Percentiles rank a stretch among this genome's conserved stretches.
Evolutionary conservation across 2,113 vertebrate genomes (phyloP).

Genomic region (Ceyx melanurus): DNA sequence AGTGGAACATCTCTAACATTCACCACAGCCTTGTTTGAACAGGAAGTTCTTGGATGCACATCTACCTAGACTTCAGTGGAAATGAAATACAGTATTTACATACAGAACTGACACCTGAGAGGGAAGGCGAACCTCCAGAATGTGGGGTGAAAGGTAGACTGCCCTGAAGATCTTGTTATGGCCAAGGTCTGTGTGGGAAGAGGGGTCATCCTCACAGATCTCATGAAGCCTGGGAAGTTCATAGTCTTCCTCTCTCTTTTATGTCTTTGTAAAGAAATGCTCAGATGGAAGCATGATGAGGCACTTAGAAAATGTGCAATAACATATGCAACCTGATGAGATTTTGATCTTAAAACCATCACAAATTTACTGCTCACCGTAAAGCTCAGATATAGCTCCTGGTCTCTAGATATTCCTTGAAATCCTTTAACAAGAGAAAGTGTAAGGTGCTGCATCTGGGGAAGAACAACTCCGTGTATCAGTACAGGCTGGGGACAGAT

Average conservation of each 20-base stretch:
- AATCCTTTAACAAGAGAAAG: not conserved
- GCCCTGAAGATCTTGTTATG: not conserved
- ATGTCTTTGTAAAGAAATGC: not conserved
- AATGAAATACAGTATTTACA: not conserved
- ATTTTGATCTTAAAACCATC: not conserved
- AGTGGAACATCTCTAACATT: not conserved
- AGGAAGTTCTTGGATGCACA: not conserved
- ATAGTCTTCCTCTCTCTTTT: not conserved
- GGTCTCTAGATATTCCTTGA: not conserved
- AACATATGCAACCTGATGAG: accelerated
- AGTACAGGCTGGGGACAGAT: too few species aligned
- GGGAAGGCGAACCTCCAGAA: not conserved
- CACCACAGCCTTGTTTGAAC: not conserved
- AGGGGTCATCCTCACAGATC: not conserved
- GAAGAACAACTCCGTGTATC: too few species aligned
- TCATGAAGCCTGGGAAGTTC: not conserved
- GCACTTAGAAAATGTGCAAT: not conserved
- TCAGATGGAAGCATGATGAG: not conserved
- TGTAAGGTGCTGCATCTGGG: too few species aligned
- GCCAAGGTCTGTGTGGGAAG: not conserved
- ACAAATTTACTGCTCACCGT: not conserved
- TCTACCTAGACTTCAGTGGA: not conserved
- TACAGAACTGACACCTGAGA: not conserved
- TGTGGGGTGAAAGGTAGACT: not conserved
- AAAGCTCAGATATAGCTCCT: not conserved